Percentiles rank a stretch among this genome's conserved stretches.
Evolutionary conservation across 1,140 invertebrate genomes (phyloP).

Genomic region (Melipona quadrifasciata): DNA sequence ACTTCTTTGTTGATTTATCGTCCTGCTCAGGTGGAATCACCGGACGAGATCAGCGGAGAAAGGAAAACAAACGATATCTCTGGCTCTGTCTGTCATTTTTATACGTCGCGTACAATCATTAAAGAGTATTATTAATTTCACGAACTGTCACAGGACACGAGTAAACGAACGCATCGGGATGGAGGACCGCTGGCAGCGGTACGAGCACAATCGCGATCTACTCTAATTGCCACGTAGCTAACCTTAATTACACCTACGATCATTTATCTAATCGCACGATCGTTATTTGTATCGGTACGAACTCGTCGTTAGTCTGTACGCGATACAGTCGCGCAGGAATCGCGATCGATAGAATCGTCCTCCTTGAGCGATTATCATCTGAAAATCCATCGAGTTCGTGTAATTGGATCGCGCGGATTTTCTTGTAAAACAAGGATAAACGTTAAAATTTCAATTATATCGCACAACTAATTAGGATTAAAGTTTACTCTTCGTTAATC

Average conservation of each 20-base stretch:
- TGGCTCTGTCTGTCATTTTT: slow-evolving; percentile 12
- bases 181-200: not conserved
- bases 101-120: slow-evolving; percentile 8
- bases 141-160: slow-evolving; percentile 8
- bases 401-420: not conserved
- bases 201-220: not conserved
- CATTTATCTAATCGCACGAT: slow-evolving; percentile 39
- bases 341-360: not conserved
- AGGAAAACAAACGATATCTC: not conserved
- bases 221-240: slow-evolving; percentile 40
- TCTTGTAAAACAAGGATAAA: not conserved
- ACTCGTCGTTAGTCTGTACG: slow-evolving; percentile 9
- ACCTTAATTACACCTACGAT: slow-evolving; percentile 45
- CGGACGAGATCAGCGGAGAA: not conserved
- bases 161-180: slow-evolving; percentile 8
- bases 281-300: slow-evolving; percentile 18
- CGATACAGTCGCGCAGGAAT: not conserved
- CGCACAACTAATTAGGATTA: not conserved
- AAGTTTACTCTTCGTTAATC: no score
- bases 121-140: slow-evolving; percentile 30
- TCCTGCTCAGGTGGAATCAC: not conserved
- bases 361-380: not conserved
- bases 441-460: not conserved
- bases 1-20: not conserved
- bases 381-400: not conserved